phyloP scores from a whole-genome alignment of 64 coral and sea anemone species.

The Montipora foliosa region DNA sequence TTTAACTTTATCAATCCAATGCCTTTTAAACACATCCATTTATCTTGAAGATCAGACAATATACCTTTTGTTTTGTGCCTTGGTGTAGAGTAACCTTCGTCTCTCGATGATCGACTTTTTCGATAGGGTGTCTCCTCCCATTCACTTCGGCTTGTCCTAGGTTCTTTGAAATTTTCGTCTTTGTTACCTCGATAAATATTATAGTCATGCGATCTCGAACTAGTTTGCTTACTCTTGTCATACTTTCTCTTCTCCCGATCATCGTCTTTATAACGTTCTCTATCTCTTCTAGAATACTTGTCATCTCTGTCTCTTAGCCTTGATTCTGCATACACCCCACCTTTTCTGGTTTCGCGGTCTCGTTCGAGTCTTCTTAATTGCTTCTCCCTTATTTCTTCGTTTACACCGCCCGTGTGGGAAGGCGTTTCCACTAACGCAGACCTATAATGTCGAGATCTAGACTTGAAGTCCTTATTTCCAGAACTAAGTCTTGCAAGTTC shows the following conservation, averaged over 20 bases:
- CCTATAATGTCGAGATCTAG: constrained; percentile 86
- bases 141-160: constrained; percentile 81
- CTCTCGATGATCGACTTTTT: constrained; percentile 65
- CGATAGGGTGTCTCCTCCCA: constrained; percentile 98
- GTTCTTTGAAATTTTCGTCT: constrained; percentile 53
- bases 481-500: constrained; percentile 39
- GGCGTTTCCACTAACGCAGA: constrained; percentile 89
- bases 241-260: constrained; percentile 19
- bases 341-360: constrained; percentile 80
- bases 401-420: constrained; percentile 94
- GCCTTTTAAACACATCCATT: no score
- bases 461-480: constrained; percentile 39
- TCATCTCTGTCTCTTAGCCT: constrained; percentile 42
- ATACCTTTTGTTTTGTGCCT: constrained; percentile 76
- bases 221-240: constrained; percentile 48
- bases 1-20: no score
- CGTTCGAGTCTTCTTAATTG: constrained; percentile 87
- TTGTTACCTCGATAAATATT: background rate
- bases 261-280: constrained; percentile 44
- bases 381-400: constrained; percentile 86
- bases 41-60: no score
- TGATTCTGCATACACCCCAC: constrained; percentile 91
- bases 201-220: constrained; percentile 53
- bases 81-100: constrained; percentile 77
- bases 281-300: constrained; percentile 43